Conservation (phyloP, 2,113 vertebrate genomes). For the Microcebus ravelobensis region DNA sequence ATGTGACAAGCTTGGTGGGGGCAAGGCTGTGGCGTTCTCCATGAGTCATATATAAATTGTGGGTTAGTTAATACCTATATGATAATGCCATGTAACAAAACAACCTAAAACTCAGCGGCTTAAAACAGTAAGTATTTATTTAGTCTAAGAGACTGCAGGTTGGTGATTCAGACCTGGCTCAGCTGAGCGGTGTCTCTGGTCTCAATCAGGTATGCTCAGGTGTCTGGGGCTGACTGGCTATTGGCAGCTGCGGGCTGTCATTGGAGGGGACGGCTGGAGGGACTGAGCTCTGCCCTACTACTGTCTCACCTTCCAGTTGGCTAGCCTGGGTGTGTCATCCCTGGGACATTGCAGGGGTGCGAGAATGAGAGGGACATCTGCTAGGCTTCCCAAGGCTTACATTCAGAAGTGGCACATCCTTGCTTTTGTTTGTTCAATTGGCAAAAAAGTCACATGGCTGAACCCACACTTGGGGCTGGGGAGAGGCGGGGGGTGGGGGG, state of each 20-base stretch:
- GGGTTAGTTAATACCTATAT: background rate
- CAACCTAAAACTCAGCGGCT: background rate
- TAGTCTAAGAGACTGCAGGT: background rate
- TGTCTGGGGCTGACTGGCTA: background rate
- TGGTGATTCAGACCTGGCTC: background rate
- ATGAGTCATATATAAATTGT: background rate
- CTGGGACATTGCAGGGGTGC: background rate
- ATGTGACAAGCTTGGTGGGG: background rate
- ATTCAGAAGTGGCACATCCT: background rate
- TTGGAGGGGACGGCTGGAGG: background rate
- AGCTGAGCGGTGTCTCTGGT: background rate
- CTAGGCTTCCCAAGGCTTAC: background rate
- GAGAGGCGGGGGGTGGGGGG: no score
- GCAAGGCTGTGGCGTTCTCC: background rate
- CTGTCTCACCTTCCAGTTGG: background rate
- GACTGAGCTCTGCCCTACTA: background rate
- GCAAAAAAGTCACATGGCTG: background rate
- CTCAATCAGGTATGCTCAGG: background rate
- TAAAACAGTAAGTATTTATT: background rate
- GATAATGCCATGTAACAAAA: background rate
- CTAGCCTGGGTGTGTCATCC: background rate
- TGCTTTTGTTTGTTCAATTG: background rate
- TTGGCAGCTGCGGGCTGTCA: background rate
- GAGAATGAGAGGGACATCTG: background rate
- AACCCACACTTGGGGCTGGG: background rate